Percentiles rank a stretch among this genome's conserved stretches.
phyloP scores from a whole-genome alignment of 2,113 vertebrate genomes.

The Callocephalon fimbriatum region DNA sequence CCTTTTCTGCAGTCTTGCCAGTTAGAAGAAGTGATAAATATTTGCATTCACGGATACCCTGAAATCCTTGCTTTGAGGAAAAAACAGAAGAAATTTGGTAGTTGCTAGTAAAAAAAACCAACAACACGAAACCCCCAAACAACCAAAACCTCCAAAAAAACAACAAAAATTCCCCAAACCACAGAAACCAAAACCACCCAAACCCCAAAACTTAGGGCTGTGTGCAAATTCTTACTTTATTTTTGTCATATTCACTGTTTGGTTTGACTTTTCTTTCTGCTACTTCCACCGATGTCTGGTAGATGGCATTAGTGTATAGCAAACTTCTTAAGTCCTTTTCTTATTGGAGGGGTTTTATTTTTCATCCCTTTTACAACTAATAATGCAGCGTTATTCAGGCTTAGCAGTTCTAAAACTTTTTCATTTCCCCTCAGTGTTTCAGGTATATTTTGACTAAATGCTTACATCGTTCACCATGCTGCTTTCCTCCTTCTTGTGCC shows the following conservation, averaged over 20 bases:
- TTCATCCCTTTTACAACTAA: slow-evolving; percentile 16
- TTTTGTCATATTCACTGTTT: background rate
- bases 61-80: background rate
- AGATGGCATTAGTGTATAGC: slow-evolving; percentile 67
- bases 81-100: background rate
- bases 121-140: background rate
- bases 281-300: slow-evolving; percentile 51
- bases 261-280: background rate
- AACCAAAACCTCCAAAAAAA: background rate
- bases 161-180: background rate
- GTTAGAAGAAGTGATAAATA: background rate
- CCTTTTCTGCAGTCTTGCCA: background rate
- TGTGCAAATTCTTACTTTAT: background rate
- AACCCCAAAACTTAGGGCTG: background rate
- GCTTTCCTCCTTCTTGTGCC: slow-evolving; percentile 36
- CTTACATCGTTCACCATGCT: background rate
- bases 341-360: slow-evolving; percentile 62
- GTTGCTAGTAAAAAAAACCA: background rate
- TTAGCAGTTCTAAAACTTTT: slow-evolving; percentile 19
- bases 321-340: slow-evolving; percentile 50
- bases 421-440: background rate
- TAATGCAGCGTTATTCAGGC: background rate
- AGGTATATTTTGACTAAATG: slow-evolving; percentile 48
- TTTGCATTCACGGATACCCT: background rate
- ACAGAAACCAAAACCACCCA: background rate